Conservation (phyloP, 1,140 invertebrate genomes). For the Magallana ariakensis region DNA sequence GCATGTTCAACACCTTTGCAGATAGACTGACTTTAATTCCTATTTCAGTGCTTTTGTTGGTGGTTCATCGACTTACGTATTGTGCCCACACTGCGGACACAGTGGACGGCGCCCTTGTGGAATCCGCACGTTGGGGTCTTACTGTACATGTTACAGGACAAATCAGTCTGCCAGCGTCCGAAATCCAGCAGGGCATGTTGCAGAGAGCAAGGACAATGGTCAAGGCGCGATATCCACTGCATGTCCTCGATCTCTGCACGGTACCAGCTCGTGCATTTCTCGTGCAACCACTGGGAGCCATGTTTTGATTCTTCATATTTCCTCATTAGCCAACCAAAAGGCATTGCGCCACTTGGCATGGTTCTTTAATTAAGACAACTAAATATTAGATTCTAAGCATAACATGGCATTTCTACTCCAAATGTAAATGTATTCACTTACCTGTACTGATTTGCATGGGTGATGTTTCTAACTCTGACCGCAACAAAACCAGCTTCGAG, state of each 20-base stretch:
- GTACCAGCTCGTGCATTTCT: slow-evolving; percentile 68
- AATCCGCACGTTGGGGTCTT: slow-evolving; percentile 92
- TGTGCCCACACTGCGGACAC: slow-evolving; percentile 90
- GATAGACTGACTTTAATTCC: too few species aligned
- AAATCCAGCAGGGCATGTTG: slow-evolving; percentile 94
- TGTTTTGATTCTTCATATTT: slow-evolving; percentile 53
- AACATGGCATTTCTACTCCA: too few species aligned
- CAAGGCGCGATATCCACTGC: slow-evolving; percentile 75
- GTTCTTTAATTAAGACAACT: slow-evolving; percentile 52
- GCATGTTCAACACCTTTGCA: too few species aligned
- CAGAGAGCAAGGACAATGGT: slow-evolving; percentile 94
- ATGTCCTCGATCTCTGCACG: slow-evolving; percentile 61
- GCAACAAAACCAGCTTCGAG: slow-evolving; percentile 64
- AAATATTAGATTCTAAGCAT: not conserved
- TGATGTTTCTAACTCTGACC: slow-evolving; percentile 48
- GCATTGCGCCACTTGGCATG: slow-evolving; percentile 58
- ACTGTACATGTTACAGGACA: slow-evolving; percentile 89
- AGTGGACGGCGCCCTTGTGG: slow-evolving; percentile 93
- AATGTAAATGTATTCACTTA: slow-evolving; percentile 32
- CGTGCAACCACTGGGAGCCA: slow-evolving; percentile 66
- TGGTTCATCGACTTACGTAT: slow-evolving; percentile 77
- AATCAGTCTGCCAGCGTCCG: slow-evolving; percentile 94
- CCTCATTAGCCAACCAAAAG: slow-evolving; percentile 73
- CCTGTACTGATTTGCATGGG: slow-evolving; percentile 43
- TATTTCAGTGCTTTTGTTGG: too few species aligned